Conservation (phyloP, 1,140 invertebrate species). For the Ceratosolen solmsi region DNA sequence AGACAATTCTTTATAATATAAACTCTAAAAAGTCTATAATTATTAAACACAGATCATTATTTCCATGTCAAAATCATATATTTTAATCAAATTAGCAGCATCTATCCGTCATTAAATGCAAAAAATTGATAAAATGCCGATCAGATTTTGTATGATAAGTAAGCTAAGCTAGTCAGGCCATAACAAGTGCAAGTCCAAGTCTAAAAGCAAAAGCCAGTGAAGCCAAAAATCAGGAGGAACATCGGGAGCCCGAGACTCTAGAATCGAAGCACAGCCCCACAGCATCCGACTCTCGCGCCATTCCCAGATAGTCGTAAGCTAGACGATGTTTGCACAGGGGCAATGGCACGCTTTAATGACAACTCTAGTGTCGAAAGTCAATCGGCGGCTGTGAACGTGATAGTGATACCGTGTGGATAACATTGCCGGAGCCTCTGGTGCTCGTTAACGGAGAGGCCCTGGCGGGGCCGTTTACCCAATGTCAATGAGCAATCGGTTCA, state of each 20-base stretch:
- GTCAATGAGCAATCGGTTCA: conserved; percentile 46
- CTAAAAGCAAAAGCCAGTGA: not conserved
- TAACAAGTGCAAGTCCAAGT: not conserved
- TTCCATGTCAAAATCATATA: too few relatives aligned
- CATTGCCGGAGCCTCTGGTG: not conserved
- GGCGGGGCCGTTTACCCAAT: conserved; percentile 26
- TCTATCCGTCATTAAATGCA: not conserved
- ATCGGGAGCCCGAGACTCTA: not conserved
- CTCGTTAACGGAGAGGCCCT: not conserved
- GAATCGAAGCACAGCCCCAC: not conserved
- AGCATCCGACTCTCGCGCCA: not conserved
- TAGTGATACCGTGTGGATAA: conserved; percentile 10
- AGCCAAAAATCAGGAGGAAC: not conserved
- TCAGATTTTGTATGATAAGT: not conserved
- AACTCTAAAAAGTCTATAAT: too few relatives aligned
- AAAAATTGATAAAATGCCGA: not conserved
- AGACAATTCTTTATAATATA: too few relatives aligned
- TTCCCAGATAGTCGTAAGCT: conserved; percentile 11
- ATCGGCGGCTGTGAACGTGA: conserved; percentile 21
- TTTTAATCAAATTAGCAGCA: not conserved
- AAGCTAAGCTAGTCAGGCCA: not conserved
- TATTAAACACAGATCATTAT: too few relatives aligned
- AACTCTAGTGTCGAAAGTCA: conserved; percentile 45
- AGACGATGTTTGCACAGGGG: not conserved
- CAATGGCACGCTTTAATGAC: conserved; percentile 40